These are phyloP conservation scores for Erythrolamprus reginae DNA, from an alignment of 2,113 vertebrate genomes.

Conservation along the genomic window DNA sequence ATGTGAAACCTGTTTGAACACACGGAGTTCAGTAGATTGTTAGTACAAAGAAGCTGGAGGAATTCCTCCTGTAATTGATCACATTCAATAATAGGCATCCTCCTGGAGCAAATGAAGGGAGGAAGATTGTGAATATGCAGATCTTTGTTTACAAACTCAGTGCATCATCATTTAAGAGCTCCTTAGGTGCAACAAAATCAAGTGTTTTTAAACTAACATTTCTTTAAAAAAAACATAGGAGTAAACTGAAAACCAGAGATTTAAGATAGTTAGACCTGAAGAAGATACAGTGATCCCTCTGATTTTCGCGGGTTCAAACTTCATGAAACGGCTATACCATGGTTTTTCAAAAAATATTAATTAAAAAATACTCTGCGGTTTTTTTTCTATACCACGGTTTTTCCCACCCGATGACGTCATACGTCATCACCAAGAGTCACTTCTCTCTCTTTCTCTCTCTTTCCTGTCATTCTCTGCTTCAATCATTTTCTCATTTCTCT, in stretches of 20 bases:
- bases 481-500: too few relatives aligned
- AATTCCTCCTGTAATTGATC: background rate
- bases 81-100: background rate
- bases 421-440: too few relatives aligned
- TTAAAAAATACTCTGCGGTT: too few relatives aligned
- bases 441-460: too few relatives aligned
- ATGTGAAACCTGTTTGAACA: background rate
- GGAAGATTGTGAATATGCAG: background rate
- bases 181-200: background rate
- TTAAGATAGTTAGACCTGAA: background rate
- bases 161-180: background rate
- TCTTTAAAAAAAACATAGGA: background rate
- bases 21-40: background rate
- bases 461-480: too few relatives aligned
- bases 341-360: too few relatives aligned
- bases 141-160: background rate
- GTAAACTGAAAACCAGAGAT: background rate
- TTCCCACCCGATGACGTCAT: too few relatives aligned
- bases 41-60: background rate
- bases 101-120: too few relatives aligned
- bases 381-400: too few relatives aligned
- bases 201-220: background rate
- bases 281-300: too few relatives aligned
- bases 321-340: too few relatives aligned
- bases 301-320: too few relatives aligned